Percentiles rank a stretch among this genome's conserved stretches.
phyloP scores from a whole-genome alignment of 2,888 invertebrate genomes.

The Nudaria mundana region DNA sequence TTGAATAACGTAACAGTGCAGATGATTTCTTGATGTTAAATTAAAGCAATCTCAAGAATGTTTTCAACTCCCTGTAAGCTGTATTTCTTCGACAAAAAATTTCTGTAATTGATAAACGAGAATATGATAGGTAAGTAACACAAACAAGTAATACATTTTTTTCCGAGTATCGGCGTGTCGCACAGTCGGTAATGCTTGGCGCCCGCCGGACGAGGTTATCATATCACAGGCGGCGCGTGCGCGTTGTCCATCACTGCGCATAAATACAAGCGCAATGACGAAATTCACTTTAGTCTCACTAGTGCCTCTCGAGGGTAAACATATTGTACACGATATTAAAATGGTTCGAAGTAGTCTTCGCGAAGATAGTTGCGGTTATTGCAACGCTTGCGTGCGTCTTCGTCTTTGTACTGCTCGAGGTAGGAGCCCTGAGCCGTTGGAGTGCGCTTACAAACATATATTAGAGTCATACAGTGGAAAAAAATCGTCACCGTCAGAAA shows the following conservation, averaged over 20 bases:
- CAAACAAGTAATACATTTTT: constrained; percentile 16
- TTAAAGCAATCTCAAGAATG: no score
- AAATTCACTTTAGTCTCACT: constrained; percentile 48
- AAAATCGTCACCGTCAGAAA: not conserved
- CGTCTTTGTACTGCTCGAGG: constrained; percentile 67
- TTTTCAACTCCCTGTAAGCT: not conserved
- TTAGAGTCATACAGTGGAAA: constrained; percentile 62
- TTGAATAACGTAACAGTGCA: no score
- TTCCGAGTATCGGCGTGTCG: constrained; percentile 25
- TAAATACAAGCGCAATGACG: constrained; percentile 57
- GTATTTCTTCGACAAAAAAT: not conserved
- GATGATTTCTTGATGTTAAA: no score
- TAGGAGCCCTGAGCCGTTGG: constrained; percentile 63
- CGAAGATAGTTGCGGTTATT: constrained; percentile 72
- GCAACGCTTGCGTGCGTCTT: constrained; percentile 69
- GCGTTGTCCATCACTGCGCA: constrained; percentile 55
- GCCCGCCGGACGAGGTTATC: constrained; percentile 76
- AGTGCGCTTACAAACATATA: constrained; percentile 77
- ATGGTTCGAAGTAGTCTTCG: constrained; percentile 63
- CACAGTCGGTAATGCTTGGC: constrained; percentile 49
- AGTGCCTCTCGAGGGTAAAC: constrained; percentile 34
- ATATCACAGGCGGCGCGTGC: constrained; percentile 61
- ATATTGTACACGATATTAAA: constrained; percentile 29
- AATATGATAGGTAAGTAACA: constrained; percentile 4
- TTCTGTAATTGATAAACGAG: not conserved